Conservation (phyloP, 2,797 vertebrate species). For the Karalla daura region DNA sequence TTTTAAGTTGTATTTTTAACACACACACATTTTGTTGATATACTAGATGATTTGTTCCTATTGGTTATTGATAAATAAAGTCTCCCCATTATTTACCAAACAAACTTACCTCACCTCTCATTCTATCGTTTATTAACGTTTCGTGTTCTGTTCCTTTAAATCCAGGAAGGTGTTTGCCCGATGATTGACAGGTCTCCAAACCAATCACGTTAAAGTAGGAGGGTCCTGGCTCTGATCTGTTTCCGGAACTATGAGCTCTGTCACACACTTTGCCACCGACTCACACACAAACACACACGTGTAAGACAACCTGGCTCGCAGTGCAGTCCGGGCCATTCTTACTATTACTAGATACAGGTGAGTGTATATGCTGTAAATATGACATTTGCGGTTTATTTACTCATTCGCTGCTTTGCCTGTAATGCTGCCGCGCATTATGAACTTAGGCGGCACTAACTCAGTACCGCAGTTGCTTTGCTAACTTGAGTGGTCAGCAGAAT, state of each 20-base stretch:
- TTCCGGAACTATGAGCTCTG: conserved; percentile 58
- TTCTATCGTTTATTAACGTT: no score
- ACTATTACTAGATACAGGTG: conserved; percentile 41
- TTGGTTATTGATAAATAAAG: no score
- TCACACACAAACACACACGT: conserved; percentile 36
- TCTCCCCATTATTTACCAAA: no score
- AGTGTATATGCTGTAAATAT: not conserved
- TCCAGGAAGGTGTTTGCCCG: no score
- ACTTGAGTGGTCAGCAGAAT: not conserved
- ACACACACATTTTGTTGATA: no score
- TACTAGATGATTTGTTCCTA: no score
- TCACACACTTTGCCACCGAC: not conserved
- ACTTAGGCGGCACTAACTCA: not conserved
- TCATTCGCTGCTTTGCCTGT: not conserved
- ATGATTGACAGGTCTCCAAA: not conserved
- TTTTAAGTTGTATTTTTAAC: no score
- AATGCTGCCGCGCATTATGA: conserved; percentile 12
- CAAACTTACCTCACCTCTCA: no score
- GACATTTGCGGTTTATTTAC: not conserved
- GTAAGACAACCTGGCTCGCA: conserved; percentile 28
- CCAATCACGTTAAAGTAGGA: conserved; percentile 38
- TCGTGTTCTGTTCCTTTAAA: no score
- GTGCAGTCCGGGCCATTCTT: not conserved
- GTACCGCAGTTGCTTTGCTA: conserved; percentile 50
- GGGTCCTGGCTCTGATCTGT: conserved; percentile 35